Evolutionary conservation across 2,113 vertebrate genomes (phyloP), one percentile per base, ranked within the genome.

Genomic region (Aplodontia rufa): DNA sequence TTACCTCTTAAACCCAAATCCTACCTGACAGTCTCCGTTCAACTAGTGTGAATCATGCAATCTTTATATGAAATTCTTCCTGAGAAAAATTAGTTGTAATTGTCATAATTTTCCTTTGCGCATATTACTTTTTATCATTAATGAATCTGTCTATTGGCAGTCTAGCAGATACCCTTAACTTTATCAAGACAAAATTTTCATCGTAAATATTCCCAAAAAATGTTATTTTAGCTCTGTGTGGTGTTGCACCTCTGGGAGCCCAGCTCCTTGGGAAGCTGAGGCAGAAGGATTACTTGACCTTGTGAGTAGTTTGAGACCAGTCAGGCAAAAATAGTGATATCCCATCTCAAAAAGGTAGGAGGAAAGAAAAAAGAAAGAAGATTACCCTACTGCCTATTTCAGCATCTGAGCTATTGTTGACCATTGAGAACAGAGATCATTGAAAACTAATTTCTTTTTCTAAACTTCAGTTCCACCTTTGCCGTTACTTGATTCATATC

Each of bases 31-130:
- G 28, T 80, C 35, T 79, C 6, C 47, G 85, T 20, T 13, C 13
- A 88, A 45, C 32, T 85, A 76, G 14, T 66, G 68, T 66, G 78
- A 72, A 30, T 60, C 47, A 68, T 14, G 6, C 0, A 78, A 45
- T 22, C 49, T 93, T 49, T 40, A 72, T 68, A 94, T 79, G 32
- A 94, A 76, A 47, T 12, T 49, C 71, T 93, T 96, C 20, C 53
- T 68, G 4, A 24, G n/a, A 49, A 90, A 90, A 86, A 71, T 1
- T 19, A 69, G 9, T 75, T 87, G 87, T 53, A 88, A 94, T 91
- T 53, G 72, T 8, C 45, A 55, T 72, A 83, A 91, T 40, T 93
- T 9, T 37, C 49, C 17, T 91, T 89, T 93, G 17, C 55, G 90
- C n/a, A 30, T 1, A 7, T 86, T 40, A 32, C 19, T 11, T 90